Conservation (phyloP, 92 coral and sea anemone genomes). For the Parazoanthus atlanticus region DNA sequence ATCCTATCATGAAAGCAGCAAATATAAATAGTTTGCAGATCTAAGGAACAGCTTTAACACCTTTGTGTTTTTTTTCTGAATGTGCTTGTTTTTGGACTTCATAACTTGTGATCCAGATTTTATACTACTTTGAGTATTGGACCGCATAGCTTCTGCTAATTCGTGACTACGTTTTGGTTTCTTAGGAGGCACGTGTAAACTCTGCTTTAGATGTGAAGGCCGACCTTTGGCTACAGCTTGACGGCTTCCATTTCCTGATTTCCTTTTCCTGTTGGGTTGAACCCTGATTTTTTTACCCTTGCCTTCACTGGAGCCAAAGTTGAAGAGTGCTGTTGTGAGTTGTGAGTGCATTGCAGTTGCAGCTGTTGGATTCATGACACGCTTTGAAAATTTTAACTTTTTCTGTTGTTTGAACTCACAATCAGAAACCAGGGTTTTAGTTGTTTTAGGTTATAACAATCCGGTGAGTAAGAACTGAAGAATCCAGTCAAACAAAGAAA, state of each 20-base stretch:
- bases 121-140: conserved; percentile 52
- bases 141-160: conserved; percentile 41
- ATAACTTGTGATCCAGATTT: conserved; percentile 61
- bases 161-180: conserved; percentile 57
- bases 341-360: conserved; percentile 52
- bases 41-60: conserved; percentile 12
- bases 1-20: too few species aligned
- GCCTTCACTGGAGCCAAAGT: conserved; percentile 63
- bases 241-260: conserved; percentile 58
- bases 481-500: too few species aligned
- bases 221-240: conserved; percentile 61
- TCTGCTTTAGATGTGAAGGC: conserved; percentile 48
- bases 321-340: conserved; percentile 57
- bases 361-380: conserved; percentile 39
- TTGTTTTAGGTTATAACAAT: too few species aligned
- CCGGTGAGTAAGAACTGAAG: too few species aligned
- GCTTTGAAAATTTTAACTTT: conserved; percentile 62
- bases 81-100: conserved; percentile 60
- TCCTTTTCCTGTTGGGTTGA: conserved; percentile 65
- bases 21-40: neutral
- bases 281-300: conserved; percentile 46
- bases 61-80: conserved; percentile 48
- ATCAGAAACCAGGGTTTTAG: too few species aligned
- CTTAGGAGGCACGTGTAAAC: conserved; percentile 49
- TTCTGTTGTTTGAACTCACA: too few species aligned